Evolutionary conservation across 1,140 invertebrate species (phyloP).

Genomic region (Trissolcus basalis): DNA sequence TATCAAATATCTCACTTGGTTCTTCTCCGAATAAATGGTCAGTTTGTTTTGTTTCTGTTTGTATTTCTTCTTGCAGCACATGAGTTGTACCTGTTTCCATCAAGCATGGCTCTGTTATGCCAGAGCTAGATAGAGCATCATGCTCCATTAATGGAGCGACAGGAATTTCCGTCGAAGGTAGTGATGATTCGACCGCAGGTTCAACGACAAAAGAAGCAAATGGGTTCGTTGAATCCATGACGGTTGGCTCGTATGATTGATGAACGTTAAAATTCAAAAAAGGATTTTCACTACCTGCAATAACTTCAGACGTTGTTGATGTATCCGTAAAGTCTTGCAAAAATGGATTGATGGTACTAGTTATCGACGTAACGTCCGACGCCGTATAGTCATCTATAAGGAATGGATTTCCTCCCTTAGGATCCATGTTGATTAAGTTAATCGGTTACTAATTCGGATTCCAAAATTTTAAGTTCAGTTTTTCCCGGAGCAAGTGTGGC

Average conservation of each 20-base stretch:
- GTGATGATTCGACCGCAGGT: slow-evolving; percentile 3
- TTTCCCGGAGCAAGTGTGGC: slow-evolving; percentile 78
- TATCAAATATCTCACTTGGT: slow-evolving; percentile 25
- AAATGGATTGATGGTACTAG: slow-evolving; percentile 82
- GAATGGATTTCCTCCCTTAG: slow-evolving; percentile 83
- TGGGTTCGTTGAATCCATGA: slow-evolving; percentile 77
- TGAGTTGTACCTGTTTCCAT: slow-evolving; percentile 41
- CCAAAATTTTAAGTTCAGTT: slow-evolving; percentile 79
- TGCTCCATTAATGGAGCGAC: no score
- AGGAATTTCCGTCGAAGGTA: no score
- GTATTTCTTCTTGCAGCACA: slow-evolving; percentile 1
- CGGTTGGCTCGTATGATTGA: slow-evolving; percentile 63
- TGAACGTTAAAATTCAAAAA: slow-evolving; percentile 79
- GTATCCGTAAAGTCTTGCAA: slow-evolving; percentile 77
- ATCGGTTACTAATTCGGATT: slow-evolving; percentile 76
- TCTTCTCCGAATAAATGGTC: slow-evolving; percentile 56
- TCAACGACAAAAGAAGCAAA: slow-evolving; percentile 77
- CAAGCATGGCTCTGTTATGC: no score
- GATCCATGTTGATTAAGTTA: slow-evolving; percentile 76
- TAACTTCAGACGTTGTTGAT: slow-evolving; percentile 25
- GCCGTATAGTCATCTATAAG: slow-evolving; percentile 81
- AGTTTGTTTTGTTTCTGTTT: slow-evolving; percentile 3
- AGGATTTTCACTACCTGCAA: slow-evolving; percentile 73
- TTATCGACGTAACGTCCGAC: slow-evolving; percentile 63
- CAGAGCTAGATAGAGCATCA: no score